Percentiles rank a stretch among this genome's conserved stretches.
These are phyloP conservation scores for Hipposideros armiger DNA, from an alignment of 2,113 vertebrate species.

Conservation along the genomic window DNA sequence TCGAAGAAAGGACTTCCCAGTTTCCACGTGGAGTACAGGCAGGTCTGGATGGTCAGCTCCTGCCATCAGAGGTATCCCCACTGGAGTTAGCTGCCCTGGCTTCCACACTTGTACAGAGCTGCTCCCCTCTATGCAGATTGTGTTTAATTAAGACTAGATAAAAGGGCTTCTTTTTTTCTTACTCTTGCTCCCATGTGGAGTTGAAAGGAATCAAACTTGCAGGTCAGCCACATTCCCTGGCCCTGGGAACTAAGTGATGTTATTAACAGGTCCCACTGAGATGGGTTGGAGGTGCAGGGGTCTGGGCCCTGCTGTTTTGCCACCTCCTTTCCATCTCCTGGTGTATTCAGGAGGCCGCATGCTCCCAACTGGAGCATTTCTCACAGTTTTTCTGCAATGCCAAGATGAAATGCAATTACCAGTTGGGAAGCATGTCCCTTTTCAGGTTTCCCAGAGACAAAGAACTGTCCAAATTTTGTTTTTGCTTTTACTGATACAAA, in stretches of 20 bases:
- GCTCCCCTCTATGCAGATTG: not conserved
- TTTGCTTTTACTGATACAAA: not conserved
- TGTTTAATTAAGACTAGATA: conserved; percentile 78
- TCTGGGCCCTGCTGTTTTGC: not conserved
- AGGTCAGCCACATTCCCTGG: conserved; percentile 25
- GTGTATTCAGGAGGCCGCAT: not conserved
- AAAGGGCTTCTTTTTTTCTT: conserved; percentile 58
- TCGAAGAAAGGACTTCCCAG: not conserved
- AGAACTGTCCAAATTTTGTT: not conserved
- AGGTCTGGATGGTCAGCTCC: not conserved
- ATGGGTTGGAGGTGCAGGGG: not conserved
- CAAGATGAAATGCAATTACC: not conserved
- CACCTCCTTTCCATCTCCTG: too few relatives aligned
- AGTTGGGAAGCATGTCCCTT: not conserved
- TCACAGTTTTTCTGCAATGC: not conserved
- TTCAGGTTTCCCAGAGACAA: not conserved
- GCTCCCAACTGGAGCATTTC: not conserved
- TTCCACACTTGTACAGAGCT: not conserved
- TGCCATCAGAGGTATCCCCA: not conserved
- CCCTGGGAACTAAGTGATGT: not conserved
- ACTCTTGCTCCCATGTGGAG: conserved; percentile 62
- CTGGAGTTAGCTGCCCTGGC: not conserved
- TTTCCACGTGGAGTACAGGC: not conserved
- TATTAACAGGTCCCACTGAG: not conserved
- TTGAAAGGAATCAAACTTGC: conserved; percentile 71